A percentile compares a stretch with the other conserved stretches of the same genome.
These are phyloP conservation scores for Frieseomelitta varia DNA, from an alignment of 1,140 invertebrate genomes.

Conservation along the genomic window DNA sequence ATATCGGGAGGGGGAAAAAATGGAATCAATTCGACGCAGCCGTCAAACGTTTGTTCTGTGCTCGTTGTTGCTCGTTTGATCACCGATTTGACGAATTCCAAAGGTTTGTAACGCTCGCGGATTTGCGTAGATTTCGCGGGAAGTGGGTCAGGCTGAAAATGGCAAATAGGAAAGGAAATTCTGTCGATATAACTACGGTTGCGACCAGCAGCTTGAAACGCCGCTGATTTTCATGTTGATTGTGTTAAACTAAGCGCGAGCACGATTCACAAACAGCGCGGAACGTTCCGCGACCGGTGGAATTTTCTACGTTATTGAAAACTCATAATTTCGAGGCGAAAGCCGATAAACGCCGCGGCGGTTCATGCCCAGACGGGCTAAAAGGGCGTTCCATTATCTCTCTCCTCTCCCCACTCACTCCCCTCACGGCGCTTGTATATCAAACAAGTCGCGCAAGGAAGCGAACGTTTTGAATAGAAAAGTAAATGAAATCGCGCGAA, in stretches of 20 bases:
- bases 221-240: slow-evolving; percentile 5
- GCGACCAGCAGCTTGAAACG: slow-evolving; percentile 11
- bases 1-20: too few species aligned
- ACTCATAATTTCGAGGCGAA: background rate
- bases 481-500: background rate
- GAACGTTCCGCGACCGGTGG: background rate
- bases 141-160: slow-evolving; percentile 24
- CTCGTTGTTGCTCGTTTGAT: too few species aligned
- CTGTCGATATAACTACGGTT: background rate
- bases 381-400: too few species aligned
- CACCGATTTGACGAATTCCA: too few species aligned
- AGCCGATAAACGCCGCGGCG: too few species aligned
- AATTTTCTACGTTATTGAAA: background rate
- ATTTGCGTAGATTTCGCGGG: background rate
- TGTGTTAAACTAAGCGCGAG: slow-evolving; percentile 2
- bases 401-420: too few species aligned
- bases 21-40: background rate
- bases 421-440: background rate
- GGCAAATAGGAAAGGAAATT: slow-evolving; percentile 14
- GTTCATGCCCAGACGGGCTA: too few species aligned
- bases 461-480: background rate
- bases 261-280: background rate
- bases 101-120: background rate
- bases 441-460: background rate
- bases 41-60: background rate